Evolutionary conservation across 2,797 vertebrate genomes (phyloP), one percentile per base, ranked within the genome.

Genomic region (Sebastes matsubarae): DNA sequence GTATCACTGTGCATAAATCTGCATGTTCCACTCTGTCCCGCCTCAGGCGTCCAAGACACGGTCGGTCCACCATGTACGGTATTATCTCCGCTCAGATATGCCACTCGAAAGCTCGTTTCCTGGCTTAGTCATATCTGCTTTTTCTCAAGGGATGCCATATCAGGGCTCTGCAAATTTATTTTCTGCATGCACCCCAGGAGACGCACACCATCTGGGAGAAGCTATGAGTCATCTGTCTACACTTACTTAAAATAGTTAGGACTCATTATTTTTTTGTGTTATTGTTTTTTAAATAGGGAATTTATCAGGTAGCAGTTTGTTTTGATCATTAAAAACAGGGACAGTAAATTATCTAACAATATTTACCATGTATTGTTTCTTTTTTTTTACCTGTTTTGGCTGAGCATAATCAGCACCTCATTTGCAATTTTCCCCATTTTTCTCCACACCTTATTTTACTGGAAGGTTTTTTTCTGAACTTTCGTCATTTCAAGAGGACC

Each of bases 101-200:
- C 34, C 68, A 72, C 58, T 84, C n/a, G 27, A 81, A 82, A 79
- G 74, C 69, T 38, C 57, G 74, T 80, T 88, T 87, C 66, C 81
- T 80, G 82, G 78, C 71, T 90, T 72, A 80, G 81, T 85, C 81
- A 78, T 82, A 75, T 81, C 81, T 64, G 78, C 52, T 79, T 81
- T 58, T 81, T 84, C 79, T 86, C 42, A 20, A 70, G 82, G 76
- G 88, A 88, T 85, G 88, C 61, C 71, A 83, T 80, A 83, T 87
- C 75, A 70, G 75, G 46, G 24, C 77, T 70, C n/a, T 64, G 75
- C n/a, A 52, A 52, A 52, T 87, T 87, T 72, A 82, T 87, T 87
- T 89, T 73, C 63, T 81, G 61, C 16, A 30, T 52, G 63, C 75
- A 85, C 75, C 79, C 54, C 27, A 24, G 79, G 81, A 83, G 77